These are phyloP conservation scores for Drosophila asahinai DNA, from an alignment of 1,140 invertebrate genomes.

Conservation along the genomic window DNA sequence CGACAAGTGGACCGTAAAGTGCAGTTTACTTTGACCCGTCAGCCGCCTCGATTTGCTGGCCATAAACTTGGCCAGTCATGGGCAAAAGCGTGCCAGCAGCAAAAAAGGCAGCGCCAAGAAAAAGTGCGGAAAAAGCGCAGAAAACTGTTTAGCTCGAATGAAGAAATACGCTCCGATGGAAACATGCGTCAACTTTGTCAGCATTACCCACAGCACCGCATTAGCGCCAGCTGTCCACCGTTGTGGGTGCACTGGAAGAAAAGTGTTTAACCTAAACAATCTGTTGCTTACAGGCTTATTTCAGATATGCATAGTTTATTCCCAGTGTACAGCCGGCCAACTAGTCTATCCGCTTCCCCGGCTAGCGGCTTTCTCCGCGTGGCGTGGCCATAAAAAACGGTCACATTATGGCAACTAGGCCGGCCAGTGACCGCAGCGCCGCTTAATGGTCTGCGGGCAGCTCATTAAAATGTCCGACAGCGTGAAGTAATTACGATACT, in stretches of 20 bases:
- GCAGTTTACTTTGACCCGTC: constrained; percentile 53
- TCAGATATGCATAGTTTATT: background rate
- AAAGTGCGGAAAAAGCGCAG: constrained; percentile 20
- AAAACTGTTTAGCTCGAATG: constrained; percentile 45
- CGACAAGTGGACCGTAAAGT: constrained; percentile 59
- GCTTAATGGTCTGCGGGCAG: constrained; percentile 59
- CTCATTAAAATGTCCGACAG: constrained; percentile 77
- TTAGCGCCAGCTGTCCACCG: constrained; percentile 66
- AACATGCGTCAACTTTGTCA: constrained; percentile 61
- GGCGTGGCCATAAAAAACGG: constrained; percentile 65
- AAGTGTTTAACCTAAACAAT: background rate
- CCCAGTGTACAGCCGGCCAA: constrained; percentile 8
- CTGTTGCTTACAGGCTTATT: background rate
- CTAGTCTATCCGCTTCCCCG: constrained; percentile 22
- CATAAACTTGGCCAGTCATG: constrained; percentile 63
- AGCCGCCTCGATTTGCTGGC: constrained; percentile 49
- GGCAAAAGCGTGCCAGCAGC: constrained; percentile 46
- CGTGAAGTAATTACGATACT: constrained; percentile 77
- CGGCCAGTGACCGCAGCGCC: constrained; percentile 73
- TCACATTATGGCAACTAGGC: constrained; percentile 79
- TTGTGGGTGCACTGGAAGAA: constrained; percentile 13
- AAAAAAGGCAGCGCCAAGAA: constrained; percentile 15
- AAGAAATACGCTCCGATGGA: constrained; percentile 42
- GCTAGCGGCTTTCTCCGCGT: constrained; percentile 61
- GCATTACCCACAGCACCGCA: constrained; percentile 59